Evolutionary conservation across 1,140 invertebrate genomes (phyloP).

Genomic region (Microvelia longipes): DNA sequence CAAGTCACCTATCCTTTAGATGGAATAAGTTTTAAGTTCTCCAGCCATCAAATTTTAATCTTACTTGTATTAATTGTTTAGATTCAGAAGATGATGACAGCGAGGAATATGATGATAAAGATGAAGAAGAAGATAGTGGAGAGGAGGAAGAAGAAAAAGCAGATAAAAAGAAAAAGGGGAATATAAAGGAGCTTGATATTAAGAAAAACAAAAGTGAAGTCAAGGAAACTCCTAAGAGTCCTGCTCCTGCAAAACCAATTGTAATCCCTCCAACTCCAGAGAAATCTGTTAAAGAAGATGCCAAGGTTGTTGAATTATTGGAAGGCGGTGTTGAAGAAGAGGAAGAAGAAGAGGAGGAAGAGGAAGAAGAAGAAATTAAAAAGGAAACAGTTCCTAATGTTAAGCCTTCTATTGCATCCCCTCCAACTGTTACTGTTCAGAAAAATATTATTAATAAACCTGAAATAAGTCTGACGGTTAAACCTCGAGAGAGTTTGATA

Average conservation of each 20-base stretch:
- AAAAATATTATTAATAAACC: too few relatives aligned
- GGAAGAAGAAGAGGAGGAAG: constrained; percentile 6
- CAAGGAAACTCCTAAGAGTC: not conserved
- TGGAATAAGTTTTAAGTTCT: too few relatives aligned
- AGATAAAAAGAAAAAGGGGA: constrained; percentile 17
- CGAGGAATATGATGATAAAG: constrained; percentile 11
- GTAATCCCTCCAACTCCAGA: not conserved
- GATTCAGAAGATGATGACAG: constrained; percentile 4
- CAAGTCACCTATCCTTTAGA: too few relatives aligned
- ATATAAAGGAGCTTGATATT: constrained; percentile 11
- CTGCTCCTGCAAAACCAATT: not conserved
- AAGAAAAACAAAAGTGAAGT: not conserved
- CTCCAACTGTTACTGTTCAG: not conserved
- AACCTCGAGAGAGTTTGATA: not conserved
- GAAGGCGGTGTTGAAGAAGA: not conserved
- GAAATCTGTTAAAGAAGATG: not conserved
- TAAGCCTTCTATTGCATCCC: not conserved
- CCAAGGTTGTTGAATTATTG: not conserved
- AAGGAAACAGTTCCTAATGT: constrained; percentile 9
- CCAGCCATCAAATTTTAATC: too few relatives aligned
- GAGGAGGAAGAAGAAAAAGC: constrained; percentile 9
- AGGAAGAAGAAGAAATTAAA: constrained; percentile 17
- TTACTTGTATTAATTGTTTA: not conserved
- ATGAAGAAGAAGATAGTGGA: constrained; percentile 12
- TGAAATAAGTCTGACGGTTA: not conserved